phyloP scores from a whole-genome alignment of 1,140 invertebrate genomes.

The Wasmannia auropunctata region DNA sequence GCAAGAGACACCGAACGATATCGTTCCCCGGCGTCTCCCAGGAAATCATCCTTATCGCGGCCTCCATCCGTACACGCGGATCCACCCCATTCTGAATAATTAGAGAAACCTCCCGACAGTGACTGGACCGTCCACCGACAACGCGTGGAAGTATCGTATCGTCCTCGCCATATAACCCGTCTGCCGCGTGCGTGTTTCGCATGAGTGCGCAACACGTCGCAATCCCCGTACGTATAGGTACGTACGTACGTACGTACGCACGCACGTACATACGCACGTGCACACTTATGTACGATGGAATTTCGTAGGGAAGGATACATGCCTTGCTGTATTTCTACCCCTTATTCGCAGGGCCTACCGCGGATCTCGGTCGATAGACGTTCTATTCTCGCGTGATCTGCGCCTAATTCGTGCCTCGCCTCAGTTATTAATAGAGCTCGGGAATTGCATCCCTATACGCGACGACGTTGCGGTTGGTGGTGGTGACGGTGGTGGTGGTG shows the following conservation, averaged over 20 bases:
- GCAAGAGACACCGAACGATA: background rate
- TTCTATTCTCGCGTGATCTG: constrained; percentile 59
- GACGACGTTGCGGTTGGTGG: constrained; percentile 16
- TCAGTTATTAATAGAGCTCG: constrained; percentile 50
- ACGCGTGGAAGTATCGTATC: background rate
- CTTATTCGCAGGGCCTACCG: background rate
- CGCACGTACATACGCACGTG: background rate
- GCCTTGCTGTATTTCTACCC: background rate
- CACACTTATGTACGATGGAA: background rate
- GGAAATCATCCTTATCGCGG: constrained; percentile 23
- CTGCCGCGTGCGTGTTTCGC: constrained; percentile 16
- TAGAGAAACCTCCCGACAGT: background rate
- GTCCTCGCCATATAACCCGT: background rate
- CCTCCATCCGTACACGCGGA: background rate
- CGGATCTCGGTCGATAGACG: constrained; percentile 43
- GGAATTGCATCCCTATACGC: constrained; percentile 28
- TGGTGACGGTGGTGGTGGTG: background rate
- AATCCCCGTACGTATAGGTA: background rate
- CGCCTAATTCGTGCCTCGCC: constrained; percentile 55
- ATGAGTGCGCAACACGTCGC: constrained; percentile 42
- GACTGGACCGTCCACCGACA: background rate
- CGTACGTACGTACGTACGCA: background rate
- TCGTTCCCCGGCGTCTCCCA: constrained; percentile 2
- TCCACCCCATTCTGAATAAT: background rate
- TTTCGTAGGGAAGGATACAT: background rate